These are phyloP conservation scores for Andinoacara biseriatus DNA, from an alignment of 2,113 vertebrate species.

Conservation along the genomic window DNA sequence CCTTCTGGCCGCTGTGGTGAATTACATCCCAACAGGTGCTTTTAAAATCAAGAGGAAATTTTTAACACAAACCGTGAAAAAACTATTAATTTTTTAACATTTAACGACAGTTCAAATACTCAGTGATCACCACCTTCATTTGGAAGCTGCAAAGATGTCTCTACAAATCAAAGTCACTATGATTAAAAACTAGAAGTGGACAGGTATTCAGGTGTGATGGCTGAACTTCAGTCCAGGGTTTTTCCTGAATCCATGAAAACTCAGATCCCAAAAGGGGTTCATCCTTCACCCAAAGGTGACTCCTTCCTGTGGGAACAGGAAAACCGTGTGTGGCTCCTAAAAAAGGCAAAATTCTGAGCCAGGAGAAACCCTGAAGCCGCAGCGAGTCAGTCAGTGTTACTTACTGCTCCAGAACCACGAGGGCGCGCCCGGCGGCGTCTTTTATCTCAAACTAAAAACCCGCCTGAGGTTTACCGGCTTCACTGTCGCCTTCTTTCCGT, in stretches of 20 bases:
- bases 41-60: neutral
- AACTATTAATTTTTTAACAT: neutral
- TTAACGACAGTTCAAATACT: neutral
- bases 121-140: neutral
- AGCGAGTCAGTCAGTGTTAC: neutral
- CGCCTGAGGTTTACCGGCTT: neutral
- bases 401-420: neutral
- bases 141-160: neutral
- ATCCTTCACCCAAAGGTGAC: neutral
- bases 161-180: neutral
- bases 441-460: neutral
- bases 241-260: neutral
- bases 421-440: rapidly evolving
- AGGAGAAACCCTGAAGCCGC: neutral
- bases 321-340: neutral
- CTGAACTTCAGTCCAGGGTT: neutral
- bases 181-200: neutral
- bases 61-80: neutral
- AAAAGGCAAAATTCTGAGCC: neutral
- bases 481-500: neutral
- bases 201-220: neutral
- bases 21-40: neutral
- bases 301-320: neutral
- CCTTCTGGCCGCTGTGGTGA: neutral
- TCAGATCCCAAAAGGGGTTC: neutral